Evolutionary conservation across 2,797 vertebrate species (phyloP), one percentile per base, ranked within the genome.

Genomic region (Protonibea diacanthus): DNA sequence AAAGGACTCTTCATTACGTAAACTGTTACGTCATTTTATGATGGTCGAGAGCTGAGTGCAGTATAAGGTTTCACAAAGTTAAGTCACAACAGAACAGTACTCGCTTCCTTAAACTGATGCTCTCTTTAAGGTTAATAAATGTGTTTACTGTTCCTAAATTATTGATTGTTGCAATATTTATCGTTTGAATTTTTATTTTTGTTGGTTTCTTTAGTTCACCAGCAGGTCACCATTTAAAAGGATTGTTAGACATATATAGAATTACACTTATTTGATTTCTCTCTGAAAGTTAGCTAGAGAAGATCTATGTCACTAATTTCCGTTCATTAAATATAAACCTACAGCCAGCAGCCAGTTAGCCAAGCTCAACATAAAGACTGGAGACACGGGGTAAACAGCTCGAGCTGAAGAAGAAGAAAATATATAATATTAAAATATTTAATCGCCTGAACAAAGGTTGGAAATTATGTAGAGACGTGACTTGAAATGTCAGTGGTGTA

Each of bases 1-100:
- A 52, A 67, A 84, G 23, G 11, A 1, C 18, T 59, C n/a, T 47
- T 53, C 29, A 8, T 71, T 49, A 55, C 58, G 51, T 55, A 62
- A 80, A 73, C 21, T 33, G 29, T 69, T 55, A 52, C 25, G 49
- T 60, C 0, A 25, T 23, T 27, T 9, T 8, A 25, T 33, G 21
- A 40, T 69, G 45, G 5, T 13, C 5, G 15, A 21, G 65, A 18
- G 40, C 40, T 5, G 15, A 21, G 65, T n/a, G 40, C 40, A 56
- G 23, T 0, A 1, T 2, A n/a, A 56, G 23, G 1, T 52, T 33
- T 56, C 17, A 51, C n/a, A 63, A 13, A 29, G 25, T 44, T 25
- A 27, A 21, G 10, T 44, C 15, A 10, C 27, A 20, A 20, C 6
- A 6, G 20, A n/a, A 25, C 27, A 21, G 12, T 9, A 13, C 29